Evolutionary conservation across 2,113 vertebrate genomes (phyloP).

Genomic region (Leiothrix lutea): DNA sequence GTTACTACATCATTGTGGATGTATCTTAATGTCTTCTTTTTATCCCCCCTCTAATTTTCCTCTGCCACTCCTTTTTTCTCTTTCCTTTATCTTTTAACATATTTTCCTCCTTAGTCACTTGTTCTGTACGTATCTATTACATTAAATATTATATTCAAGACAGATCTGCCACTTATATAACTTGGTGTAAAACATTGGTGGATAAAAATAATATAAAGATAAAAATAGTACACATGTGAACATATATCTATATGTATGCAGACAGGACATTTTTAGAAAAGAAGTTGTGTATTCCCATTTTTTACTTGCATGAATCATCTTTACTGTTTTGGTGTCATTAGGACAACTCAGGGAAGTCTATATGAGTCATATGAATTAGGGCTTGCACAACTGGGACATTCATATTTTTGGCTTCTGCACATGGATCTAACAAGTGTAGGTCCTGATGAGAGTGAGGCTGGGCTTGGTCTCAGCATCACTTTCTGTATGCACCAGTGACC

Average conservation of each 20-base stretch:
- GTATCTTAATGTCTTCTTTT: not conserved
- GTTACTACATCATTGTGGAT: not conserved
- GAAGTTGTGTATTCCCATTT: not conserved
- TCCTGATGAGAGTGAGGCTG: not conserved
- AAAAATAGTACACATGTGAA: not conserved
- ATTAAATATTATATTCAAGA: not conserved
- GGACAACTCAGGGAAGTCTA: constrained; percentile 10
- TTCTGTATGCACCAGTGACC: not conserved
- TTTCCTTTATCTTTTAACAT: not conserved
- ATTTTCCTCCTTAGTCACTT: not conserved
- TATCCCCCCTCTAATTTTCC: not conserved
- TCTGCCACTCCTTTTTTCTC: not conserved
- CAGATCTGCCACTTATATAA: not conserved
- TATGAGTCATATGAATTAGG: constrained; percentile 12
- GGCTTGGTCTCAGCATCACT: not conserved
- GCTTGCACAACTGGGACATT: not conserved
- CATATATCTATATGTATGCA: not conserved
- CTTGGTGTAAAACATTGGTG: not conserved
- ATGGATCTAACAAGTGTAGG: not conserved
- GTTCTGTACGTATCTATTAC: not conserved
- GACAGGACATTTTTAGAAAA: not conserved
- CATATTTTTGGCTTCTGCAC: not conserved
- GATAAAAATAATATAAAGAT: not conserved
- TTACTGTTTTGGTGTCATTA: constrained; percentile 32
- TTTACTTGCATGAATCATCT: constrained; percentile 22